A percentile compares a stretch with the other conserved stretches of the same genome.
Conservation (phyloP, 1,140 invertebrate species). For the Hyposmocoma kahamanoa region DNA sequence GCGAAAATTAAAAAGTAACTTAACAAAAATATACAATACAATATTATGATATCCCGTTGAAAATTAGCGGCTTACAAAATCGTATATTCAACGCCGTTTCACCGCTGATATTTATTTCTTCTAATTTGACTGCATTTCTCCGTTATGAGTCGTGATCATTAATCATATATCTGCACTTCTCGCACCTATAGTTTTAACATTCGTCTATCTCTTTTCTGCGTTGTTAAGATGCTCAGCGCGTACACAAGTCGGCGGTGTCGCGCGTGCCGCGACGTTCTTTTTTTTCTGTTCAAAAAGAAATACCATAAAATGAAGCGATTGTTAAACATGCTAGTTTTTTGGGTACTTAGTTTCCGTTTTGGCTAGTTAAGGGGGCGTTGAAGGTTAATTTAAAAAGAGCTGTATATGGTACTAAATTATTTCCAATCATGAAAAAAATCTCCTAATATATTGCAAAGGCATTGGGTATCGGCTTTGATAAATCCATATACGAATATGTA, state of each 20-base stretch:
- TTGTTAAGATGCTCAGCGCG: slow-evolving; percentile 52
- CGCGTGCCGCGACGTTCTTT: slow-evolving; percentile 51
- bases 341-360: slow-evolving; percentile 23
- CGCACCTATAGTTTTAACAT: slow-evolving; percentile 9
- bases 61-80: too few species aligned
- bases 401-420: too few species aligned
- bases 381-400: too few species aligned
- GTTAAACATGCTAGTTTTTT: slow-evolving; percentile 22
- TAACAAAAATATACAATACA: too few species aligned
- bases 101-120: slow-evolving; percentile 62
- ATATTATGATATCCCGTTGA: too few species aligned
- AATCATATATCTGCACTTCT: slow-evolving; percentile 38
- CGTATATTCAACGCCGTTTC: too few species aligned
- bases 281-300: slow-evolving; percentile 56
- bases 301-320: slow-evolving; percentile 59
- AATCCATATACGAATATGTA: too few species aligned
- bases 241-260: slow-evolving; percentile 36
- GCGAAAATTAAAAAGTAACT: too few species aligned
- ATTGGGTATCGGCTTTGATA: too few species aligned
- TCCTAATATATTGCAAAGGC: too few species aligned
- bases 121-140: slow-evolving; percentile 68
- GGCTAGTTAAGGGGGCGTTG: slow-evolving; percentile 20
- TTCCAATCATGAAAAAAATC: too few species aligned
- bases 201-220: slow-evolving; percentile 27
- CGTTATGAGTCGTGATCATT: slow-evolving; percentile 47